phyloP scores from a whole-genome alignment of 1,140 invertebrate genomes.

The Glossosoma conforme region DNA sequence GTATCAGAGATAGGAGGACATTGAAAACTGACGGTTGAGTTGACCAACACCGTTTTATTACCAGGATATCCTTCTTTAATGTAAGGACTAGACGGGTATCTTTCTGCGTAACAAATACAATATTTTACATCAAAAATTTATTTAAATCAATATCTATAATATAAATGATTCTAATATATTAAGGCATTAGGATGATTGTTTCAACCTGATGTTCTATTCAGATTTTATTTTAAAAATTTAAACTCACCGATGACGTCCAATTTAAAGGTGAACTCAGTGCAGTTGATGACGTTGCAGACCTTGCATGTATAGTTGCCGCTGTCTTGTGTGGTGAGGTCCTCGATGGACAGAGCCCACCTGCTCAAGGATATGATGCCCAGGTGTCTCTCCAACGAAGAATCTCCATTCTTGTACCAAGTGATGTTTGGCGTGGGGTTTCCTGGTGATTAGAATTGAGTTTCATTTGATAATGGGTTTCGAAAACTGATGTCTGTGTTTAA shows the following conservation, averaged over 20 bases:
- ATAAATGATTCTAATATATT: no score
- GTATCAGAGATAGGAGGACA: constrained; percentile 71
- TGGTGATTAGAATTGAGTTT: constrained; percentile 32
- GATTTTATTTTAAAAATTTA: no score
- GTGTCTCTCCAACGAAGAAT: constrained; percentile 49
- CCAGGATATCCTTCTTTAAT: constrained; percentile 72
- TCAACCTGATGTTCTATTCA: no score
- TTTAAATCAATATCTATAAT: no score
- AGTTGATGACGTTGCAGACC: constrained; percentile 72
- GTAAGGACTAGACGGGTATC: constrained; percentile 72
- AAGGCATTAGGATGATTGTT: no score
- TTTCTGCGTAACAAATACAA: constrained; percentile 59
- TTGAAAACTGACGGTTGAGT: constrained; percentile 63
- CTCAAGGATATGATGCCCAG: constrained; percentile 55
- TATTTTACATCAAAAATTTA: no score
- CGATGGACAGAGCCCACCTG: constrained; percentile 65
- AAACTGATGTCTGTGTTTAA: no score
- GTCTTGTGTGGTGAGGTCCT: constrained; percentile 71
- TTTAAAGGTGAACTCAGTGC: constrained; percentile 68
- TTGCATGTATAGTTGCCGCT: constrained; percentile 82
- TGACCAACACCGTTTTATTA: constrained; percentile 69
- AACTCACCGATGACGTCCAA: constrained; percentile 70
- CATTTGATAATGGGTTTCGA: no score
- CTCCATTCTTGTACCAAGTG: constrained; percentile 73
- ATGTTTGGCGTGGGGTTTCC: constrained; percentile 74